These are phyloP conservation scores for Littorina saxatilis DNA, from an alignment of 1,140 invertebrate species.

Conservation along the genomic window DNA sequence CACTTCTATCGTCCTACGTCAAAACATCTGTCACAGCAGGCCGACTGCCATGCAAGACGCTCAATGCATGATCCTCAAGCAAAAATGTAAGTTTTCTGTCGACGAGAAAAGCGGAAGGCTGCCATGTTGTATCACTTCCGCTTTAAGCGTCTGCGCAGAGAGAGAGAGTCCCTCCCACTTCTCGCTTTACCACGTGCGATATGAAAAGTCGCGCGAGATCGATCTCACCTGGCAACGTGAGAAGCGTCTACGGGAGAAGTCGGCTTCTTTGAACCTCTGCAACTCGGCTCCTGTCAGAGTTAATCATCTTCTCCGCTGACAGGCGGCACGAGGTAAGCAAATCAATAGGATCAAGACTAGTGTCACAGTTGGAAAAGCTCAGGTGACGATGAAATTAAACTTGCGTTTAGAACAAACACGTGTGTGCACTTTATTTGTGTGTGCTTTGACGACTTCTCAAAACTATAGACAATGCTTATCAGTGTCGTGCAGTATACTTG, in stretches of 20 bases:
- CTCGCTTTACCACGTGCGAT: slow-evolving; percentile 2
- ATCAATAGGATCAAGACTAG: no score
- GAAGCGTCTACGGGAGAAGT: not conserved
- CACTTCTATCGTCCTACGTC: not conserved
- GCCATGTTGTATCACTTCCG: slow-evolving; percentile 42
- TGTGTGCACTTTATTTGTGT: no score
- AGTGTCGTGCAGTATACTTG: no score
- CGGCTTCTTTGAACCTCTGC: slow-evolving; percentile 12
- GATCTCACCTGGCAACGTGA: slow-evolving; percentile 35
- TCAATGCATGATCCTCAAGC: not conserved
- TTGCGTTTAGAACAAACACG: no score
- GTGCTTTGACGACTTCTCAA: no score
- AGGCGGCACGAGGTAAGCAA: no score
- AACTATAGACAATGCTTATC: no score
- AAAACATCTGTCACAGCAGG: not conserved
- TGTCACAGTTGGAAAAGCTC: no score
- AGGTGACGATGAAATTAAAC: no score
- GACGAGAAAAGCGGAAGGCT: slow-evolving; percentile 13
- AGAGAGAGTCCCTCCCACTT: slow-evolving; percentile 39
- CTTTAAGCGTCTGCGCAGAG: slow-evolving; percentile 26
- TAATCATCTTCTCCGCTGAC: no score
- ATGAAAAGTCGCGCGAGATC: slow-evolving; percentile 8
- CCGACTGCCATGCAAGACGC: not conserved
- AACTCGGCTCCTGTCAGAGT: no score
- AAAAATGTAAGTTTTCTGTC: not conserved